Conservation (phyloP, 2,888 invertebrate species). For the Pterostichus niger region DNA sequence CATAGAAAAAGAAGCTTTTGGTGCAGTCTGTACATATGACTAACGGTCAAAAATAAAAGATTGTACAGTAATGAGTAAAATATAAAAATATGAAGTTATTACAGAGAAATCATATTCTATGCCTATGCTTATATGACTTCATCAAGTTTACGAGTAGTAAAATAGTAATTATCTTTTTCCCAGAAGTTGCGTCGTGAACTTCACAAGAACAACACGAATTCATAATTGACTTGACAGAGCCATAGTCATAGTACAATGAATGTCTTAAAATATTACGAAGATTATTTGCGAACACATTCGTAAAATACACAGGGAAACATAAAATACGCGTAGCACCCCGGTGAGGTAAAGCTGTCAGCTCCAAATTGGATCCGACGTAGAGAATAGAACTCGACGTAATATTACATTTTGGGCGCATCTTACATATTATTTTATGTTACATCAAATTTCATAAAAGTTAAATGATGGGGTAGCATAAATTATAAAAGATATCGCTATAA, state of each 20-base stretch:
- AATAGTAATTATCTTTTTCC: no score
- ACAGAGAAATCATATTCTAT: no score
- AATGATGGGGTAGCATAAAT: constrained; percentile 24
- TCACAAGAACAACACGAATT: neutral
- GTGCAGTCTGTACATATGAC: no score
- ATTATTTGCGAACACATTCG: constrained; percentile 18
- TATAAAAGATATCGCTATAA: constrained; percentile 7
- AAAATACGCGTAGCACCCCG: neutral
- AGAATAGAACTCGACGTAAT: neutral
- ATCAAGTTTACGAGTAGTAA: no score
- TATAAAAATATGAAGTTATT: no score
- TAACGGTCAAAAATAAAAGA: no score
- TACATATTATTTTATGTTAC: constrained; percentile 20
- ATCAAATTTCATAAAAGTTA: constrained; percentile 26
- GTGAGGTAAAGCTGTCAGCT: neutral
- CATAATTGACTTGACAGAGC: constrained; percentile 8
- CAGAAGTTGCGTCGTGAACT: no score
- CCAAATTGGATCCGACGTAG: constrained; percentile 19
- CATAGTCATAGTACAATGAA: neutral
- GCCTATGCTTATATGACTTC: no score
- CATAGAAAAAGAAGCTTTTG: no score
- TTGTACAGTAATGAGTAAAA: no score
- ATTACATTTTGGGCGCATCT: constrained; percentile 12
- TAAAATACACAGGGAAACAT: constrained; percentile 12
- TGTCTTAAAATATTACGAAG: constrained; percentile 17